Evolutionary conservation across 2,888 invertebrate species (phyloP), one percentile per base, ranked within the genome.

Genomic region (Polyommatus icarus): DNA sequence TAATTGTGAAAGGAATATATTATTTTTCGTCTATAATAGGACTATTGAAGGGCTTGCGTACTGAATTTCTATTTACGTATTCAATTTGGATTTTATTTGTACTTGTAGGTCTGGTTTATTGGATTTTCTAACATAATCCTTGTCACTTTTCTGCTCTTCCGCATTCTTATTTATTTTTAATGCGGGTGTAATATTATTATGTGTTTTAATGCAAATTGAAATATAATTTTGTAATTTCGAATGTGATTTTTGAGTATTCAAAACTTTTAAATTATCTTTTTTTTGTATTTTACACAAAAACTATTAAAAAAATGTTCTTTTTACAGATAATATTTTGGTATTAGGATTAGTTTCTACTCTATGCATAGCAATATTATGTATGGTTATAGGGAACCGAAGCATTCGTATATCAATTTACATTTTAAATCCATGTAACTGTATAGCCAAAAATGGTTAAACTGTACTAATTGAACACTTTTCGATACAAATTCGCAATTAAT

Each of bases 1-100:
- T 87, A 86, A 87, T 85, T 81, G 83, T 80, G 82, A 82, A 82
- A 80, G 81, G 82, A 80, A 79, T 81, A 81, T 79, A 78, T 79
- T 79, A 76, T 77, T 79, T 78, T 77, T 77, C 67, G 73, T 78
- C 72, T 78, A n/a, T 76, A 76, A 59, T 67, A 50, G 72, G 71
- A 32, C 61, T 76, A 18, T 59, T 59, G 61, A 61, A 61, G 76
- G 76, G 76, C n/a, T 40, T 76, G 59, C 54, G 36, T 36, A 61
- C 36, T 40, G 57, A 40, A 76, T 57, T 76, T 76, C 61, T 57
- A 61, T 36, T 76, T 76, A n/a, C 36, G 59, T 50, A 50, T 76
- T 59, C 8, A 4, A 29, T 67, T 15, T 29, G 12, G 32, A 12
- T 61, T 61, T 10, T 61, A 12, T 12, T 67, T 67, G 29, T 67